These are phyloP conservation scores for Nephrocerus scutellatus DNA, from an alignment of 2,888 invertebrate genomes.

Conservation along the genomic window DNA sequence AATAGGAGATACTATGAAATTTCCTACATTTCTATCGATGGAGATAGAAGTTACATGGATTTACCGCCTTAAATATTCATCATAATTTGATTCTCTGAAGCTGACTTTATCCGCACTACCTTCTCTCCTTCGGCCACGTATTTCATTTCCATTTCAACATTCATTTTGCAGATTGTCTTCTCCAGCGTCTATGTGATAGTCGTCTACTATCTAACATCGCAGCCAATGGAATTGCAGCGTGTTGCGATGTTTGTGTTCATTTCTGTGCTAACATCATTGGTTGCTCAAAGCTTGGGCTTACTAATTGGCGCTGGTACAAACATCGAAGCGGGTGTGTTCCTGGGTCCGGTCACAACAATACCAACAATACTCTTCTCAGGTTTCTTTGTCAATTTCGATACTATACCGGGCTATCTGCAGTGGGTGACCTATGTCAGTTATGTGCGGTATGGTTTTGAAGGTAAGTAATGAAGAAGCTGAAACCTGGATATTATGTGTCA, in stretches of 20 bases:
- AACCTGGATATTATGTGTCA: not conserved
- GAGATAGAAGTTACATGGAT: no score
- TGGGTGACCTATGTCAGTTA: conserved; percentile 89
- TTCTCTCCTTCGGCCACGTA: no score
- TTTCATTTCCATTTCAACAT: not conserved
- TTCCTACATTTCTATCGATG: no score
- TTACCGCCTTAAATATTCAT: no score
- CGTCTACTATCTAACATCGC: conserved; percentile 92
- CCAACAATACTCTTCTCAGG: conserved; percentile 90
- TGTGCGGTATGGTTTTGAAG: conserved; percentile 88
- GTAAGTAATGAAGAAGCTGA: conserved; percentile 26
- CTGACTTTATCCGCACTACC: no score
- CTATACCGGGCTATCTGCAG: conserved; percentile 79
- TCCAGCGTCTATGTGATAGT: conserved; percentile 81
- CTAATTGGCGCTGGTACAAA: conserved; percentile 89
- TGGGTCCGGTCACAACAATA: conserved; percentile 85
- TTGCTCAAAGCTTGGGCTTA: conserved; percentile 86
- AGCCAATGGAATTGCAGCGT: conserved; percentile 81
- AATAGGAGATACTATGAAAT: not conserved
- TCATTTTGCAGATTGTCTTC: conserved; percentile 65
- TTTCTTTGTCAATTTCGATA: conserved; percentile 88
- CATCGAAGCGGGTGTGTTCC: conserved; percentile 69
- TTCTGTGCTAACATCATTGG: conserved; percentile 74
- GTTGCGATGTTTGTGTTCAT: conserved; percentile 50
- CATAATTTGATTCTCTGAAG: no score